Conservation (phyloP, 2,888 invertebrate species). For the Macaria liturata region DNA sequence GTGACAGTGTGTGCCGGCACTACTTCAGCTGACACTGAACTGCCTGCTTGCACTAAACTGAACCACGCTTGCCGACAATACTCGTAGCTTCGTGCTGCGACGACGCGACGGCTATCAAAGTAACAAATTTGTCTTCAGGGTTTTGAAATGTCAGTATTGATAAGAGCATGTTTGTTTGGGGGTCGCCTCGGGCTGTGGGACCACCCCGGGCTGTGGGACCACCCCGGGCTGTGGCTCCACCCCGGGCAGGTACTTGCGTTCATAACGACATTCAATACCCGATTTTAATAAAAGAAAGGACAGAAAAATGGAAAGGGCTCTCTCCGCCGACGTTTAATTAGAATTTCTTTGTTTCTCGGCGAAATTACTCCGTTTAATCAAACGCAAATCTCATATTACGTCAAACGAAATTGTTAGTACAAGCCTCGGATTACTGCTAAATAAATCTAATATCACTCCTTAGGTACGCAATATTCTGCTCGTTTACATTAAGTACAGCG, state of each 20-base stretch:
- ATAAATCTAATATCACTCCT: constrained; percentile 10
- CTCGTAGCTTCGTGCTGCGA: too few species aligned
- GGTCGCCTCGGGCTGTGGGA: too few species aligned
- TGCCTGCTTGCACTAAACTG: too few species aligned
- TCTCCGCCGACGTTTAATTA: constrained; percentile 26
- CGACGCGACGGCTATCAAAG: too few species aligned
- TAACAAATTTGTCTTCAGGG: too few species aligned
- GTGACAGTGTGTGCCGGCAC: too few species aligned
- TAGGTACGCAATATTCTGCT: constrained; percentile 4
- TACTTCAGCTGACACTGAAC: too few species aligned
- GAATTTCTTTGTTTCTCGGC: constrained; percentile 24
- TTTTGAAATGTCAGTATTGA: too few species aligned
- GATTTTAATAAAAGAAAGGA: constrained; percentile 9
- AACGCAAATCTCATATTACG: constrained; percentile 21
- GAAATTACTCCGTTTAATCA: constrained; percentile 22
- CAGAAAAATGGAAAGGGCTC: constrained; percentile 14
- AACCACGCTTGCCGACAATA: too few species aligned
- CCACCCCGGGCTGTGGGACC: not conserved
- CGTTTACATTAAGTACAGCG: not conserved
- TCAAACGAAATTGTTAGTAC: constrained; percentile 1
- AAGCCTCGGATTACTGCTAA: constrained; percentile 3
- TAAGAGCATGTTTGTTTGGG: too few species aligned
- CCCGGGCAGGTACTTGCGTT: too few species aligned
- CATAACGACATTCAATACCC: constrained; percentile 10
- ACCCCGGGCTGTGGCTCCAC: too few species aligned